Conservation (phyloP, 2,113 vertebrate genomes). For the Proteles cristata region DNA sequence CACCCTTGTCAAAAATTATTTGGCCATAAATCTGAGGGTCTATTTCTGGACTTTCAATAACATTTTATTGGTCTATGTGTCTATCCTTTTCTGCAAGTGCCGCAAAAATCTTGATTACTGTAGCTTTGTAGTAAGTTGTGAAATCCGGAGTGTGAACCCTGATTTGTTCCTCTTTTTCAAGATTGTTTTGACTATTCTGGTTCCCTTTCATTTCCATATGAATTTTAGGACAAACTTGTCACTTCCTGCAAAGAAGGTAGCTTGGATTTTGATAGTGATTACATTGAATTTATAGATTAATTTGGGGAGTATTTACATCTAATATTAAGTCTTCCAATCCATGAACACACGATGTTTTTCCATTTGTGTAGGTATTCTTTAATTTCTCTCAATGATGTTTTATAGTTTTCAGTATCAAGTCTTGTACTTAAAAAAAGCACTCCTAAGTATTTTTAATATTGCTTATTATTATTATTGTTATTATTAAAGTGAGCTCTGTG, state of each 20-base stretch:
- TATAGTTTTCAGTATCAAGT: background rate
- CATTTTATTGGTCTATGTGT: background rate
- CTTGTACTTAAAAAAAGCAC: background rate
- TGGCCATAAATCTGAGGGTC: background rate
- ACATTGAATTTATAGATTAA: background rate
- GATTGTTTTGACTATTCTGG: background rate
- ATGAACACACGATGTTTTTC: background rate
- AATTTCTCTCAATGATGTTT: background rate
- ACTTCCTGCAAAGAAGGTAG: background rate
- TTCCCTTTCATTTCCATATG: background rate
- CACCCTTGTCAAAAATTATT: background rate
- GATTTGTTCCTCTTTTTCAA: background rate
- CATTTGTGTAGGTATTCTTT: background rate
- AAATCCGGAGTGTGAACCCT: background rate
- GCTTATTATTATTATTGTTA: background rate
- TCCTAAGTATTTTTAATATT: background rate
- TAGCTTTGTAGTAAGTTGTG: background rate
- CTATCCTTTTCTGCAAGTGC: background rate
- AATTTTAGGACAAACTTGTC: background rate
- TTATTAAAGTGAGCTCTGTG: background rate
- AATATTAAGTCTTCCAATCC: background rate
- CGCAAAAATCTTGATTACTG: background rate
- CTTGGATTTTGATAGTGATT: background rate
- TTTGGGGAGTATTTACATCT: background rate
- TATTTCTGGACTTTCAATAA: background rate